These are phyloP conservation scores for Crocallis elinguaria DNA, from an alignment of 2,888 invertebrate genomes.

Conservation along the genomic window DNA sequence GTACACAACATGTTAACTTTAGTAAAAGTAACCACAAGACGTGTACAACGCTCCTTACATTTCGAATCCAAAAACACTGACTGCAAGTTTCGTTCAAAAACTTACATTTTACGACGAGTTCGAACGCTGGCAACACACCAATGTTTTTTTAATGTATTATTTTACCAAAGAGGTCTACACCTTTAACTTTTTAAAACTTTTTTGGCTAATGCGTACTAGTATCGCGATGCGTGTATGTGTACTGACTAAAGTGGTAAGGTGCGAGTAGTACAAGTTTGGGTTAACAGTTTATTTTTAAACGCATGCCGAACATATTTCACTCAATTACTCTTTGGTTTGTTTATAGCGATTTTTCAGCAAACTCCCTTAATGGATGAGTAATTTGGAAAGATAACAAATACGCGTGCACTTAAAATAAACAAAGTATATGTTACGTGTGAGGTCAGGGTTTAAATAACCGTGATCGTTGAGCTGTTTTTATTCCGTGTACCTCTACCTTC, in stretches of 20 bases:
- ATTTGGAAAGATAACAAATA: not conserved
- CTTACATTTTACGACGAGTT: conserved; percentile 4
- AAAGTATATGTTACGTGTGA: no score
- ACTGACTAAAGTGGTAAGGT: conserved; percentile 71
- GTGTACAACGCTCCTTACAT: conserved; percentile 6
- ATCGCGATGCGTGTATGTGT: conserved; percentile 56
- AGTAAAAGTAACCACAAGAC: no score
- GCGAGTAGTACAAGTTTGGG: conserved; percentile 45
- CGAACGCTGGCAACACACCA: conserved; percentile 4
- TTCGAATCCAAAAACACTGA: conserved; percentile 6
- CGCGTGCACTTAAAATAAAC: not conserved
- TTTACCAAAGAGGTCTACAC: conserved; percentile 9
- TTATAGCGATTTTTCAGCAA: conserved; percentile 34
- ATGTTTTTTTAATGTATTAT: not conserved
- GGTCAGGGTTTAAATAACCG: no score
- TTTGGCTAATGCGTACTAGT: conserved; percentile 58
- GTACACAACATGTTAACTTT: no score
- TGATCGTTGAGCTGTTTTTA: no score
- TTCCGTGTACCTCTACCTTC: no score
- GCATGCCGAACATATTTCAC: conserved; percentile 59
- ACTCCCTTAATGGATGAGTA: conserved; percentile 14
- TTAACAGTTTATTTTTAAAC: conserved; percentile 71
- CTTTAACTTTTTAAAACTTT: conserved; percentile 12
- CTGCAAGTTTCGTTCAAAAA: conserved; percentile 4
- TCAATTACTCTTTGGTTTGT: conserved; percentile 38